Percentiles rank a stretch among this genome's conserved stretches.
phyloP scores from a whole-genome alignment of 2,888 invertebrate genomes.

The Ptilodon capucinus region DNA sequence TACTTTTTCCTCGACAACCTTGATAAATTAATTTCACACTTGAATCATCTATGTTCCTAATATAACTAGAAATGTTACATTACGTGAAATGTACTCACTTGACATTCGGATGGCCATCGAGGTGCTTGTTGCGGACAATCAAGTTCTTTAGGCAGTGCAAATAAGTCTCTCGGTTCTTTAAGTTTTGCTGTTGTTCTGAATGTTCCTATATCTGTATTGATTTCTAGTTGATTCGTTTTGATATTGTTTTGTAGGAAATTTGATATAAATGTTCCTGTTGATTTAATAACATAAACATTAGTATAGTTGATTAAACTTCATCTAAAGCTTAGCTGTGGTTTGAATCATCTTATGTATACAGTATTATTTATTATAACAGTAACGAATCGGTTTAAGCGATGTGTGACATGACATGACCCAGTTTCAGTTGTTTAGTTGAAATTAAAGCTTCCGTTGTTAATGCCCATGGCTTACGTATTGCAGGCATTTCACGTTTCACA shows the following conservation, averaged over 20 bases:
- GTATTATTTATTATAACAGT: neutral
- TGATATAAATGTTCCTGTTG: slow-evolving; percentile 83
- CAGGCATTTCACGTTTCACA: slow-evolving; percentile 33
- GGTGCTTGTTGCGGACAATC: slow-evolving; percentile 90
- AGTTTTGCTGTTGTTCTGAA: slow-evolving; percentile 85
- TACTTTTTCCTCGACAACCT: slow-evolving; percentile 93
- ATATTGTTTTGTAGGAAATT: slow-evolving; percentile 84
- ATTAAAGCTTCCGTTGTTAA: slow-evolving; percentile 19
- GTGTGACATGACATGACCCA: slow-evolving; percentile 39
- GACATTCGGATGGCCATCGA: slow-evolving; percentile 95
- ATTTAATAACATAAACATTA: neutral
- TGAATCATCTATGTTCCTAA: neutral
- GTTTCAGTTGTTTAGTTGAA: slow-evolving; percentile 27
- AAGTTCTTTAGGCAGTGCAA: slow-evolving; percentile 86
- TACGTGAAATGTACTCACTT: slow-evolving; percentile 78
- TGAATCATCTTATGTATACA: neutral
- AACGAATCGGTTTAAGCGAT: slow-evolving; percentile 12
- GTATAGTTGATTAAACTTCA: neutral
- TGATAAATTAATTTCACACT: slow-evolving; percentile 4
- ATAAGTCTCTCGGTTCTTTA: slow-evolving; percentile 87
- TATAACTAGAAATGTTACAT: neutral
- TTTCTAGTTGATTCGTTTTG: slow-evolving; percentile 87
- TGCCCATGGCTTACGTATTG: slow-evolving; percentile 25
- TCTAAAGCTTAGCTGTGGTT: neutral
- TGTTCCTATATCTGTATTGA: slow-evolving; percentile 85